Evolutionary conservation across 2,113 vertebrate species (phyloP).

Genomic region (Rhizomys pruinosus): DNA sequence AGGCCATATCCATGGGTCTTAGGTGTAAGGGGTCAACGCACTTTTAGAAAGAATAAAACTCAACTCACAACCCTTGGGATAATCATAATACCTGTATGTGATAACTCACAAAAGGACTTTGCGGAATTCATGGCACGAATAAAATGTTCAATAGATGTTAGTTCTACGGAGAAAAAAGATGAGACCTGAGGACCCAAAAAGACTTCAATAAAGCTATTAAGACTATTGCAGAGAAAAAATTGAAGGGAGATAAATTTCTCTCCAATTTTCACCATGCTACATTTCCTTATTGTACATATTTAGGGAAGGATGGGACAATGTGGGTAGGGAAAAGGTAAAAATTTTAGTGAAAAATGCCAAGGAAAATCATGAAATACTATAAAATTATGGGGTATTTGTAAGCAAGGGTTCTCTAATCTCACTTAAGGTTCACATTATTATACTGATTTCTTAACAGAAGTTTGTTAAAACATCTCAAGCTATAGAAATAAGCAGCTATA

Average conservation of each 20-base stretch:
- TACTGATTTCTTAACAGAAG: slow-evolving; percentile 16
- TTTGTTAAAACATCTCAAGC: not conserved
- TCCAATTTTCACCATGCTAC: not conserved
- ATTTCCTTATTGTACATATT: not conserved
- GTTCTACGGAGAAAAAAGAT: not conserved
- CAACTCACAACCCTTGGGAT: not conserved
- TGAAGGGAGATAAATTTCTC: not conserved
- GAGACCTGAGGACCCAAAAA: not conserved
- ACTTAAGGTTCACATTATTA: not conserved
- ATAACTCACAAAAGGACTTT: not conserved
- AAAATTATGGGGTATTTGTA: not conserved
- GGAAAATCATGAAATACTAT: not conserved
- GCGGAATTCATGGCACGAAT: not conserved
- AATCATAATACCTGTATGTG: not conserved
- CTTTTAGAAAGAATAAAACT: not conserved
- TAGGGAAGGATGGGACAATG: not conserved
- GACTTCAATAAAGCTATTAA: not conserved
- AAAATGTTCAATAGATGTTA: not conserved
- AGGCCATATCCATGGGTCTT: not conserved
- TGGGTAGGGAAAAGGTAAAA: not conserved
- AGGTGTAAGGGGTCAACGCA: not conserved
- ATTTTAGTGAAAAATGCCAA: not conserved
- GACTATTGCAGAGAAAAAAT: not conserved
- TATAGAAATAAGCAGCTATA: not conserved
- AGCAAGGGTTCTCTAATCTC: not conserved